Evolutionary conservation across 2,888 invertebrate species (phyloP).

Genomic region (Epinotia brunnichana): DNA sequence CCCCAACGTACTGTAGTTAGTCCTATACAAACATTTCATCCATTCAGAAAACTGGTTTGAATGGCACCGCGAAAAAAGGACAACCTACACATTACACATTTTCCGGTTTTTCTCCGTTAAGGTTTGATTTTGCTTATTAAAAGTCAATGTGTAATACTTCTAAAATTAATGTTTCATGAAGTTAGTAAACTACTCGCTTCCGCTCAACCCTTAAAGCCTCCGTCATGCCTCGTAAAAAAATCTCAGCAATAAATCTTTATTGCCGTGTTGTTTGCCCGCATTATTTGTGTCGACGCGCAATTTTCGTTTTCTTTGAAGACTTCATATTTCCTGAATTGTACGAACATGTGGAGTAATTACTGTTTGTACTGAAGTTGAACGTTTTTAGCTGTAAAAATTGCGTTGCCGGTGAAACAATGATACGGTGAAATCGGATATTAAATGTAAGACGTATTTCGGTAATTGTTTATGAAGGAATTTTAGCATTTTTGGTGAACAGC

Average conservation of each 20-base stretch:
- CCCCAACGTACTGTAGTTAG: too few species aligned
- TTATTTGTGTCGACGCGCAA: slow-evolving; percentile 76
- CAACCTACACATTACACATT: too few species aligned
- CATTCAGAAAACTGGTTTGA: too few species aligned
- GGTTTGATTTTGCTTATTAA: too few species aligned
- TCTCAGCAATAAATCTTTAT: slow-evolving; percentile 79
- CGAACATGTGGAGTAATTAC: slow-evolving; percentile 62
- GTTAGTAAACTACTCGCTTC: neutral
- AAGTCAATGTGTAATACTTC: too few species aligned
- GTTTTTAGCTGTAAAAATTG: slow-evolving; percentile 48
- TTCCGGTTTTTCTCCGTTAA: too few species aligned
- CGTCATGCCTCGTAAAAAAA: slow-evolving; percentile 60
- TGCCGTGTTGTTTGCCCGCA: slow-evolving; percentile 76
- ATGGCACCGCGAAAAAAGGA: too few species aligned
- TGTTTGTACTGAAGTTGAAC: slow-evolving; percentile 44
- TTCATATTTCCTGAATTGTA: slow-evolving; percentile 60
- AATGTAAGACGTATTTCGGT: neutral
- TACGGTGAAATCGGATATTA: neutral
- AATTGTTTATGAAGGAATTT: slow-evolving; percentile 3
- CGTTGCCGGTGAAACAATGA: slow-evolving; percentile 43
- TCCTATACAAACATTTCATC: too few species aligned
- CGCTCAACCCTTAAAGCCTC: neutral
- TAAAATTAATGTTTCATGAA: too few species aligned
- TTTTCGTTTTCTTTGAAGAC: slow-evolving; percentile 75
- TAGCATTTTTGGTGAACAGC: neutral